Evolutionary conservation across 1,140 invertebrate species (phyloP), one percentile per base, ranked within the genome.

Genomic region (Epicauta chinensis): DNA sequence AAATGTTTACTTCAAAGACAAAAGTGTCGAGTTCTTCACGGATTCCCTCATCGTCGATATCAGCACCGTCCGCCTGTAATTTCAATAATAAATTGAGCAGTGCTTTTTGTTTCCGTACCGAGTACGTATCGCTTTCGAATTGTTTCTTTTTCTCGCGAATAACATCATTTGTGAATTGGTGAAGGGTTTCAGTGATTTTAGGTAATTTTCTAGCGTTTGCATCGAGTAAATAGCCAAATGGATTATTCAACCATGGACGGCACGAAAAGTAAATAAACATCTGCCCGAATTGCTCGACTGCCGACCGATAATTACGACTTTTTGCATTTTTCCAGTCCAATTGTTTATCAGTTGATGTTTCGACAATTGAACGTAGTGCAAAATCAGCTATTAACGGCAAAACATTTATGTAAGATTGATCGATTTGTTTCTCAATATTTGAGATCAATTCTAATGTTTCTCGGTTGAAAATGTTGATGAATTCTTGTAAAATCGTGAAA

Each of bases 11-110:
- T 73, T 83, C 84, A 71, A 89, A 88, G 77, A 87, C 84, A 61
- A 89, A 90, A 0, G 86, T 89, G 64, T 89, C 86, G 4, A 89
- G 85, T 76, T 91, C 87, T 65, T 90, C 87, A 51, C 80, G 75
- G 37, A 92, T 87, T 45, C 88, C 86, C n/a, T 71, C 53, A 38
- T 81, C 68, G 47, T 75, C 77, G 39, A 79, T 77, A 3, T 59
- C 39, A 42, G 67, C 72, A 12, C 75, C 72, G 38, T 73, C 61
- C 34, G 75, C 72, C 41, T 79, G 75, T n/a, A 76, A 75, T 59
- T 76, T 44, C 32, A 91, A 69, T 7, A 91, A 60, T 58, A 92
- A 74, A 74, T 94, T 91, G 9, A 94, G 69, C 75, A 94, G 89
- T 4, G 88, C 87, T 4, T 85, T 63, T 45, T 80, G 75, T 50